A percentile compares a stretch with the other conserved stretches of the same genome.
phyloP scores from a whole-genome alignment of 2,888 invertebrate species.

The Limenitis camilla region DNA sequence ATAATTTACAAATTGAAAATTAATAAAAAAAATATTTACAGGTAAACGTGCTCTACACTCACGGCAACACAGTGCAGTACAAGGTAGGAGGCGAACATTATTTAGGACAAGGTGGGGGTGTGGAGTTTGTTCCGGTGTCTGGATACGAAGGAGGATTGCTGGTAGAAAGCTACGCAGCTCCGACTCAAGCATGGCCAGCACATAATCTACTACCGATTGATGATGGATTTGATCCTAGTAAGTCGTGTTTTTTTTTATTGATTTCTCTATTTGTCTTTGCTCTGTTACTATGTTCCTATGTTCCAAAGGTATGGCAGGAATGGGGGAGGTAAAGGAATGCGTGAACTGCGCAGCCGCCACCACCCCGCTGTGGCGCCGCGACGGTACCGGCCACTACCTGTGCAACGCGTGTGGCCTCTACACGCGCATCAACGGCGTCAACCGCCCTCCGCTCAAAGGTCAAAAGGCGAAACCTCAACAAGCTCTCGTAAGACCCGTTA shows the following conservation, averaged over 20 bases:
- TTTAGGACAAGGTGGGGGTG: slow-evolving; percentile 50
- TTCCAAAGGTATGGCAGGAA: slow-evolving; percentile 54
- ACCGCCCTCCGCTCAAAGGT: slow-evolving; percentile 81
- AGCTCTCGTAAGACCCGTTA: slow-evolving; percentile 56
- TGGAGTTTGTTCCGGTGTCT: slow-evolving; percentile 64
- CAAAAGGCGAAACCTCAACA: slow-evolving; percentile 78
- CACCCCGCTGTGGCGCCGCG: slow-evolving; percentile 97
- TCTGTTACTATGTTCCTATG: neutral
- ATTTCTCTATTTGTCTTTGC: neutral
- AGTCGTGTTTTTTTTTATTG: slow-evolving; percentile 25
- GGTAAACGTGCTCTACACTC: slow-evolving; percentile 72
- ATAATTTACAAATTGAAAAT: neutral
- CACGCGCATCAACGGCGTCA: slow-evolving; percentile 80
- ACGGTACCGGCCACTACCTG: slow-evolving; percentile 98
- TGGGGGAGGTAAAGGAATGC: slow-evolving; percentile 85
- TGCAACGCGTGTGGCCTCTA: slow-evolving; percentile 99
- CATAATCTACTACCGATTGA: slow-evolving; percentile 60
- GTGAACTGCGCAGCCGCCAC: slow-evolving; percentile 94
- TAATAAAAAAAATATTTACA: slow-evolving; percentile 29
- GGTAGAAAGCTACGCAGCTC: slow-evolving; percentile 58
- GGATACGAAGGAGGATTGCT: slow-evolving; percentile 66
- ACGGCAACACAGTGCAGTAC: slow-evolving; percentile 73
- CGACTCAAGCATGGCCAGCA: slow-evolving; percentile 63
- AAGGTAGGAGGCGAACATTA: slow-evolving; percentile 66
- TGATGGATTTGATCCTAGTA: slow-evolving; percentile 68